Conservation (phyloP, 1,140 invertebrate species). For the Propsilocerus akamusi region DNA sequence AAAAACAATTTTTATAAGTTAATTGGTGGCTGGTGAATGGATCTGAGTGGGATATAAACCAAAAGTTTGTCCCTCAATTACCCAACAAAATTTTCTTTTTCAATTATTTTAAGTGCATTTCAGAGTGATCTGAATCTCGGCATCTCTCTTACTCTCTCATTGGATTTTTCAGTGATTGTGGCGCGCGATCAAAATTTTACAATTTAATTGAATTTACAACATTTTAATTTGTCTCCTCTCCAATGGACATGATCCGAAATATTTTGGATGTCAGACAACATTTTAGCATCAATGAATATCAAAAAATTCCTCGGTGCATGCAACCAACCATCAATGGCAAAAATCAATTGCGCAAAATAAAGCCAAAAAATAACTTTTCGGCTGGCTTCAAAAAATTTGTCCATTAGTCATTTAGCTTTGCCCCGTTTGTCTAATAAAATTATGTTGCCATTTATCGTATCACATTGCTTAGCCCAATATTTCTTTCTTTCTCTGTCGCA, state of each 20-base stretch:
- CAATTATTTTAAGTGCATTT: slow-evolving; percentile 4
- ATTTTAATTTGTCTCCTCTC: neutral
- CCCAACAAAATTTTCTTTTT: neutral
- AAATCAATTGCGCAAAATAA: neutral
- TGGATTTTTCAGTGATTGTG: too few species aligned
- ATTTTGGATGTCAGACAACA: neutral
- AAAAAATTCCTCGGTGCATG: neutral
- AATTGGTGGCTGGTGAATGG: too few species aligned
- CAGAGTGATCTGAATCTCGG: neutral
- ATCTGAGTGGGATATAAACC: too few species aligned
- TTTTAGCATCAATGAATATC: neutral
- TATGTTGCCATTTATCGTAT: too few species aligned
- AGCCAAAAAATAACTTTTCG: neutral
- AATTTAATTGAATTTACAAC: slow-evolving; percentile 3
- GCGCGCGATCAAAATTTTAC: neutral
- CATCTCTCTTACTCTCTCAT: too few species aligned
- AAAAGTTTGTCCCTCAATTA: too few species aligned
- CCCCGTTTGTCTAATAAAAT: slow-evolving; percentile 4
- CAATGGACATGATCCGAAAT: neutral
- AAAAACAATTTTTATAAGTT: too few species aligned
- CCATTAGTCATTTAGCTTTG: neutral
- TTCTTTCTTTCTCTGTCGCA: too few species aligned
- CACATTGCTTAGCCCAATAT: too few species aligned
- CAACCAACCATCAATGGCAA: too few species aligned
- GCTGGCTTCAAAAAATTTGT: neutral